phyloP scores from a whole-genome alignment of 2,113 vertebrate species.

The Heterotilapia buettikoferi region DNA sequence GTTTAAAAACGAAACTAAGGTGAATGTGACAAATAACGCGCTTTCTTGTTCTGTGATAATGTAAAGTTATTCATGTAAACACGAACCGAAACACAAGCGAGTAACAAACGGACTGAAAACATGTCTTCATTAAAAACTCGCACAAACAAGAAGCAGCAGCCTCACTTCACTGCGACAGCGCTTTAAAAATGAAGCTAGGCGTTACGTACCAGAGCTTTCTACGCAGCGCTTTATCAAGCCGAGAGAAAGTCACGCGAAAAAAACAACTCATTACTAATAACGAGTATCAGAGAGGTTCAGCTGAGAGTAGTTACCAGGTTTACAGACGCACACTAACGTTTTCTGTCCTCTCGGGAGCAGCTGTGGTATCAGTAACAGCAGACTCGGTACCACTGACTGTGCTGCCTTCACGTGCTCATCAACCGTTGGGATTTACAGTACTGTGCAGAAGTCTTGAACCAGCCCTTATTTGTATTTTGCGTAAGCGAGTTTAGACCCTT shows the following conservation, averaged over 20 bases:
- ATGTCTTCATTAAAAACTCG: neutral
- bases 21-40: neutral
- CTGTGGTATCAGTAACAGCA: rapidly evolving
- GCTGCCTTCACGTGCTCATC: neutral
- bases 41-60: neutral
- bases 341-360: neutral
- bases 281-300: neutral
- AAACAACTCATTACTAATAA: neutral
- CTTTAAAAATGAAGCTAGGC: neutral
- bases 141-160: neutral
- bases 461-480: neutral
- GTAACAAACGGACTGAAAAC: neutral
- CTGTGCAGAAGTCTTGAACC: neutral
- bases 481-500: neutral
- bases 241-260: neutral
- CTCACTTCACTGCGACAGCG: neutral
- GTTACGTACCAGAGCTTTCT: neutral
- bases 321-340: neutral
- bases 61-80: neutral
- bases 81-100: neutral
- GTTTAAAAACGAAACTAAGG: neutral
- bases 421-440: neutral
- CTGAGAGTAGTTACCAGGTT: neutral
- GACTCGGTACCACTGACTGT: neutral
- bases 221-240: neutral